These are phyloP conservation scores for Brachypterus glaber DNA, from an alignment of 2,888 invertebrate genomes.

Conservation along the genomic window DNA sequence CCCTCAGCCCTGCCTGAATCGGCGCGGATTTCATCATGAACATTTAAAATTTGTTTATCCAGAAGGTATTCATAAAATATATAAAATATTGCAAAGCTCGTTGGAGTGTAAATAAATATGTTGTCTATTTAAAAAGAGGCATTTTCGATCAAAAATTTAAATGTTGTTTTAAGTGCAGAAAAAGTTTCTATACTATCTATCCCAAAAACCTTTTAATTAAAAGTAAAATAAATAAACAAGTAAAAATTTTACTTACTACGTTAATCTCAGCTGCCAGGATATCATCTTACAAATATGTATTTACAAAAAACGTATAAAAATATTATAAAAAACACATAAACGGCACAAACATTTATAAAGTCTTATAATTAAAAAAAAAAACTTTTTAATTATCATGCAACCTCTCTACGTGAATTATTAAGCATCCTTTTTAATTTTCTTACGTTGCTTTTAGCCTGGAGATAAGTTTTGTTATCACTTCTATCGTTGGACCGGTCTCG, in stretches of 20 bases:
- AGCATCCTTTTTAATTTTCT: conserved; percentile 30
- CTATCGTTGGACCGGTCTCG: conserved; percentile 23
- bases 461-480: conserved; percentile 24
- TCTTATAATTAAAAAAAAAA: conserved; percentile 4
- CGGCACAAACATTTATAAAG: conserved; percentile 8
- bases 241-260: conserved; percentile 13
- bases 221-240: no score
- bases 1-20: no score
- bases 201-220: no score
- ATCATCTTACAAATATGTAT: conserved; percentile 17
- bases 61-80: no score
- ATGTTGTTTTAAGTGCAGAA: no score
- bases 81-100: no score
- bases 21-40: no score
- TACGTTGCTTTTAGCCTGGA: conserved; percentile 30
- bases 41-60: no score
- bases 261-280: conserved; percentile 7
- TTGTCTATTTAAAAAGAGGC: no score
- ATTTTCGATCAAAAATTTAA: no score
- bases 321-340: conserved; percentile 9
- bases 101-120: no score
- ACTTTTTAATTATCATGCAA: conserved; percentile 27
- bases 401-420: conserved; percentile 25
- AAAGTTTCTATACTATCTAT: no score
- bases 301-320: conserved; percentile 13